Evolutionary conservation across 2,113 vertebrate species (phyloP).

Genomic region (Aspiorhynchus laticeps): DNA sequence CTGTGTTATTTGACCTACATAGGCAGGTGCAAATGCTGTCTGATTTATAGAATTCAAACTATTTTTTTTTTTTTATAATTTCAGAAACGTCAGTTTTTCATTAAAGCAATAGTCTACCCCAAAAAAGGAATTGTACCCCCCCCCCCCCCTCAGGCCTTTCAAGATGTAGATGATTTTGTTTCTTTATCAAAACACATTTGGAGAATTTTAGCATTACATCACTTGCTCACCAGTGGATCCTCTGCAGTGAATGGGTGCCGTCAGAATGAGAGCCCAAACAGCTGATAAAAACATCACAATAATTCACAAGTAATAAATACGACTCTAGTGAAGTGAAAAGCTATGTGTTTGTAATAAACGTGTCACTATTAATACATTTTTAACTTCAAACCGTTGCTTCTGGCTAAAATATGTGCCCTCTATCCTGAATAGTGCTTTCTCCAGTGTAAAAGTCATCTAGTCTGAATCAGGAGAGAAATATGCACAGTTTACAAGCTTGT

Average conservation of each 20-base stretch:
- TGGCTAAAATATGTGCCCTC: not conserved
- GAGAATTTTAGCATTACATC: not conserved
- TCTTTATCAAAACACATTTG: no score
- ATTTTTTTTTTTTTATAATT: not conserved
- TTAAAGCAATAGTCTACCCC: not conserved
- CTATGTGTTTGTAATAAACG: not conserved
- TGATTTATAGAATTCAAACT: not conserved
- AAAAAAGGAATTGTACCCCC: not conserved
- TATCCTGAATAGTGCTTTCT: not conserved
- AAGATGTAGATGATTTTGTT: not conserved
- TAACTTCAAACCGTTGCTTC: no score
- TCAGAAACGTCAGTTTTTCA: not conserved
- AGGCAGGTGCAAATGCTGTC: conserved; percentile 14
- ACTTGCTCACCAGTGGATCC: not conserved
- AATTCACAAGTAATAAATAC: not conserved
- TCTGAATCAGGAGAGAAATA: not conserved
- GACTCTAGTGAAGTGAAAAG: not conserved
- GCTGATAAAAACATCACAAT: not conserved
- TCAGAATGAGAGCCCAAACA: not conserved
- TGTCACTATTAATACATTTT: no score
- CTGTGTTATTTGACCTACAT: not conserved
- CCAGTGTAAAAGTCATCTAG: not conserved
- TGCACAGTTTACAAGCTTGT: not conserved
- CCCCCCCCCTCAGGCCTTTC: not conserved
- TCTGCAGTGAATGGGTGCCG: not conserved